Evolutionary conservation across 2,888 invertebrate genomes (phyloP).

Genomic region (Operophtera brumata): DNA sequence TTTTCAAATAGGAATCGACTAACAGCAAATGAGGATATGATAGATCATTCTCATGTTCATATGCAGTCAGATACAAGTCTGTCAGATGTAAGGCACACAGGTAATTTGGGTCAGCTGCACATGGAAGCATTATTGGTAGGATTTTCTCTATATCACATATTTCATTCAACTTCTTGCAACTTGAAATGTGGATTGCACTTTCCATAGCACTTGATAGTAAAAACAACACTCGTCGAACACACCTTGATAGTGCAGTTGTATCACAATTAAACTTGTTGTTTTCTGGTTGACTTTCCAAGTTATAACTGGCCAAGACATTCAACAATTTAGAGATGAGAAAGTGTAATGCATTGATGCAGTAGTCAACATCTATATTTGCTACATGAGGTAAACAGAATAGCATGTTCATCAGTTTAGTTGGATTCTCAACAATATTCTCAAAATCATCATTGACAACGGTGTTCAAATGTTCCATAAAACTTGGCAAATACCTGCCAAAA

Average conservation of each 20-base stretch:
- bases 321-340: constrained; percentile 56
- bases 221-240: constrained; percentile 75
- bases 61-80: constrained; percentile 77
- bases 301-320: constrained; percentile 51
- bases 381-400: constrained; percentile 81
- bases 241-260: constrained; percentile 51
- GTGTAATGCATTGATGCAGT: constrained; percentile 54
- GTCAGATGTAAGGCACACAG: constrained; percentile 74
- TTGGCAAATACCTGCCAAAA: constrained; percentile 66
- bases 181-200: constrained; percentile 79
- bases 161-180: constrained; percentile 67
- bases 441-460: constrained; percentile 56
- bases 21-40: constrained; percentile 64
- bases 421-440: constrained; percentile 59
- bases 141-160: constrained; percentile 69
- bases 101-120: constrained; percentile 67
- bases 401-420: constrained; percentile 69
- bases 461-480: constrained; percentile 64
- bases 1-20: constrained; percentile 77
- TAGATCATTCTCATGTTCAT: constrained; percentile 70
- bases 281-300: constrained; percentile 52
- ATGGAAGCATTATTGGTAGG: constrained; percentile 67
- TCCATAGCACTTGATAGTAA: constrained; percentile 81
- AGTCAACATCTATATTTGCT: constrained; percentile 64
- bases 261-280: constrained; percentile 58